Percentiles rank a stretch among this genome's conserved stretches.
phyloP scores from a whole-genome alignment of 2,797 vertebrate species.

The Pseudochirops corinnae region DNA sequence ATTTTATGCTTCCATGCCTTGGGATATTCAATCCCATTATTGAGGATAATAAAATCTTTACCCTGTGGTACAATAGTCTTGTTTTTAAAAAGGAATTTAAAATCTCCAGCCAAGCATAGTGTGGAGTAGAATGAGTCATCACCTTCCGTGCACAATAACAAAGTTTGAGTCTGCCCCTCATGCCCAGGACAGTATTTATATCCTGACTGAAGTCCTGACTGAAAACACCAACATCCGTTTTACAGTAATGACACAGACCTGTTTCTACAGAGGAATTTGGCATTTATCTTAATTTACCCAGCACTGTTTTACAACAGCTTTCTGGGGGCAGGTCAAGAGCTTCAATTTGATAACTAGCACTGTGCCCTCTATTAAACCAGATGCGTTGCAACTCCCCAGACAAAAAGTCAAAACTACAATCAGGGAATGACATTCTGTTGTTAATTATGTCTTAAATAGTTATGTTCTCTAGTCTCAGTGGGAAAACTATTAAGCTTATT shows the following conservation, averaged over 20 bases:
- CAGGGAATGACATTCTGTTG: slow-evolving; percentile 78
- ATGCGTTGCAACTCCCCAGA: slow-evolving; percentile 80
- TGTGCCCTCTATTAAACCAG: slow-evolving; percentile 79
- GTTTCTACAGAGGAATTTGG: slow-evolving; percentile 68
- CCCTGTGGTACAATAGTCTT: slow-evolving; percentile 64
- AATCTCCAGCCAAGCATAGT: slow-evolving; percentile 68
- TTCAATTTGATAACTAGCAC: slow-evolving; percentile 83
- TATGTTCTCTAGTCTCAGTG: slow-evolving; percentile 80
- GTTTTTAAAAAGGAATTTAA: slow-evolving; percentile 77
- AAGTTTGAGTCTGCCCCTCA: slow-evolving; percentile 13
- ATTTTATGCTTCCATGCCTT: slow-evolving; percentile 68
- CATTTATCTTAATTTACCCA: slow-evolving; percentile 81
- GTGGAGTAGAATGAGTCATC: slow-evolving; percentile 71
- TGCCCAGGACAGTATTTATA: slow-evolving; percentile 53
- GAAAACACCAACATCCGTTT: slow-evolving; percentile 48
- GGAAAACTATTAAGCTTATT: slow-evolving; percentile 81
- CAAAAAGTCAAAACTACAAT: slow-evolving; percentile 78
- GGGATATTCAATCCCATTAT: slow-evolving; percentile 65
- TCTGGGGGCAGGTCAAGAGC: slow-evolving; percentile 81
- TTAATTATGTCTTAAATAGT: slow-evolving; percentile 86
- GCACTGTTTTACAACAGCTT: slow-evolving; percentile 80
- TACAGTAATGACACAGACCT: slow-evolving; percentile 61
- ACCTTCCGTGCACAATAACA: slow-evolving; percentile 65
- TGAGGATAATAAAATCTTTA: slow-evolving; percentile 73
- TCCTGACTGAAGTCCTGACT: slow-evolving; percentile 60